Base-by-base conservation (phyloP, 2,888 invertebrate species). In the Mesorhabditis spiculigera region DNA sequence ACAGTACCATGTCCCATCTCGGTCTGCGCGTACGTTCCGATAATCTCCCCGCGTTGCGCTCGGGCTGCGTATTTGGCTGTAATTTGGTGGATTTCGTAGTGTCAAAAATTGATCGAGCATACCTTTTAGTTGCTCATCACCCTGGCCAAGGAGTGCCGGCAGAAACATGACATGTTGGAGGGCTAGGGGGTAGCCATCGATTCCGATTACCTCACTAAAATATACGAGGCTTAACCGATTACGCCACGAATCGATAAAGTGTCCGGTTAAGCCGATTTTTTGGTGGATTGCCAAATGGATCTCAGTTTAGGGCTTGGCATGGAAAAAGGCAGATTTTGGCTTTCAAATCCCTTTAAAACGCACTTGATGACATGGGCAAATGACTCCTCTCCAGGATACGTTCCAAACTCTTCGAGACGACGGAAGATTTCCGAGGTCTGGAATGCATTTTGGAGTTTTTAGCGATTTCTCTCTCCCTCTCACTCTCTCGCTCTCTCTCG, bases 11-110 rank as follows among this genome's bases (percentile, higher is more conserved):
- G 95, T 0, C 95, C 95, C 71, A 96, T 87, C 88, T 95, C 95
- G 0, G 95, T 95, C 91, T 95, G 95, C 58, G 95, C 95, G 86
- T 95, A 95, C 28, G 95, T 94, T 70, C 95, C 95, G 79, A 95
- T 91, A 70, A 95, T 93, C 79, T 91, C 90, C 75, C 78, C 90
- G 90, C 90, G 93, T 92, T 0, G 92, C 0, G 94, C 93, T 63
- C 71, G 71, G 10, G 64, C 45, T 45, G 65, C 43, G 6, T 8
- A 63, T 28, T 28, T 63, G n/a, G 63, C 10, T 8, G 63, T 6
- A 63, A 63, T 16, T 63, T 28, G 10, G 58, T 50, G 8, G 1
- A n/a, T 50, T 1, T 50, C 2, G n/a, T n/a, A 50, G 8, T 1
- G n/a, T 50, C 8, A 50, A 50, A 0, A 10, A 13, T n/a, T 3